phyloP scores from a whole-genome alignment of 2,888 invertebrate genomes.

The Melolontha melolontha region DNA sequence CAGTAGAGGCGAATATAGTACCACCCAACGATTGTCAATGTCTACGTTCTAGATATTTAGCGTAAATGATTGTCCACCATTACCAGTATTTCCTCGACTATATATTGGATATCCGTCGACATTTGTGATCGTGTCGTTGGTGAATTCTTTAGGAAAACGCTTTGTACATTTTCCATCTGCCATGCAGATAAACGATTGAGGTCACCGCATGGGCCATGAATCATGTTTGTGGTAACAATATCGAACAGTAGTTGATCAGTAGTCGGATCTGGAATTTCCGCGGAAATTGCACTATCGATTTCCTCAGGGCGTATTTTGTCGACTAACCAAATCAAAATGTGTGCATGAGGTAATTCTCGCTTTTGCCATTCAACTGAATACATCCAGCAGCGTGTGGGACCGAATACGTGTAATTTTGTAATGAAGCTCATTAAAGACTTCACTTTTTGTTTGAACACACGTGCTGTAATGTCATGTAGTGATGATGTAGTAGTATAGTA shows the following conservation, averaged over 20 bases:
- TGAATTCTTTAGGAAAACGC: slow-evolving; percentile 47
- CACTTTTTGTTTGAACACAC: slow-evolving; percentile 53
- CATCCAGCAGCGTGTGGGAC: slow-evolving; percentile 54
- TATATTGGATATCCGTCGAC: slow-evolving; percentile 56
- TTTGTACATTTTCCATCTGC: slow-evolving; percentile 58
- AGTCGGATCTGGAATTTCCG: slow-evolving; percentile 56
- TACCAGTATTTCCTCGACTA: slow-evolving; percentile 51
- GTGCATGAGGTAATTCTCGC: too few relatives aligned
- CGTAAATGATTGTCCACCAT: slow-evolving; percentile 50
- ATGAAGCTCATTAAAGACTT: slow-evolving; percentile 48
- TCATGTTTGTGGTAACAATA: slow-evolving; percentile 57
- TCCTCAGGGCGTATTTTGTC: slow-evolving; percentile 54
- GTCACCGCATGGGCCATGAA: slow-evolving; percentile 63
- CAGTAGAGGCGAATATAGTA: slow-evolving; percentile 56
- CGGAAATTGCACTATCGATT: slow-evolving; percentile 57
- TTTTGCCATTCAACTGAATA: too few relatives aligned
- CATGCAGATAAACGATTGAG: slow-evolving; percentile 61
- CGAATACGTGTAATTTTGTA: slow-evolving; percentile 25
- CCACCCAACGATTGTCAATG: slow-evolving; percentile 59
- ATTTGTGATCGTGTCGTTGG: slow-evolving; percentile 43
- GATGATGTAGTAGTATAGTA: too few relatives aligned
- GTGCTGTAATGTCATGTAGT: slow-evolving; percentile 53
- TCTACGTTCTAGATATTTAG: slow-evolving; percentile 48
- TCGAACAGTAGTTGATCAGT: slow-evolving; percentile 54
- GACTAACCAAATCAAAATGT: too few relatives aligned